These are phyloP conservation scores for Drosophila tanythrix DNA, from an alignment of 2,888 invertebrate genomes.

Conservation along the genomic window DNA sequence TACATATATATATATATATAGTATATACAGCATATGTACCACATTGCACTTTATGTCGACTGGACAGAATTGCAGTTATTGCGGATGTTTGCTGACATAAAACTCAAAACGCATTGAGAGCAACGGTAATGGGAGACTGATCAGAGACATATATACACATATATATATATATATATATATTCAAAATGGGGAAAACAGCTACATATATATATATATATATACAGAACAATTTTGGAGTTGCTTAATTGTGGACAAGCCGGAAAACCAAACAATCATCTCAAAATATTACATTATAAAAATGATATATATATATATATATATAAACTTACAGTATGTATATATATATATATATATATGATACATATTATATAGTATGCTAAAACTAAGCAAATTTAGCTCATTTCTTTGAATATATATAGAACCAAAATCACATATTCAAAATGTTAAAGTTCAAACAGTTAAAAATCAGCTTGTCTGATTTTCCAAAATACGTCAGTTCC, in stretches of 20 bases:
- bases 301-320: neutral
- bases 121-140: neutral
- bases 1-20: neutral
- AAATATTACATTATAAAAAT: neutral
- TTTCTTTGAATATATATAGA: neutral
- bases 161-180: neutral
- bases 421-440: neutral
- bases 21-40: neutral
- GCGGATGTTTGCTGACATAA: constrained; percentile 19
- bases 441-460: neutral
- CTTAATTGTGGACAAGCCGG: neutral
- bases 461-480: neutral
- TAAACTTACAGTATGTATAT: too few species aligned
- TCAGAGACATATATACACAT: neutral
- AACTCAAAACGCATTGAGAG: constrained; percentile 9
- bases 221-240: neutral
- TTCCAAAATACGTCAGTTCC: neutral
- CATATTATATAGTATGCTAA: neutral
- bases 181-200: neutral
- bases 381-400: neutral
- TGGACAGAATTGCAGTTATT: constrained; percentile 41
- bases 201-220: neutral
- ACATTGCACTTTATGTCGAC: constrained; percentile 42
- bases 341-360: too few species aligned
- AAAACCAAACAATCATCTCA: neutral